phyloP scores from a whole-genome alignment of 2,113 vertebrate genomes.

The Ameiurus melas region DNA sequence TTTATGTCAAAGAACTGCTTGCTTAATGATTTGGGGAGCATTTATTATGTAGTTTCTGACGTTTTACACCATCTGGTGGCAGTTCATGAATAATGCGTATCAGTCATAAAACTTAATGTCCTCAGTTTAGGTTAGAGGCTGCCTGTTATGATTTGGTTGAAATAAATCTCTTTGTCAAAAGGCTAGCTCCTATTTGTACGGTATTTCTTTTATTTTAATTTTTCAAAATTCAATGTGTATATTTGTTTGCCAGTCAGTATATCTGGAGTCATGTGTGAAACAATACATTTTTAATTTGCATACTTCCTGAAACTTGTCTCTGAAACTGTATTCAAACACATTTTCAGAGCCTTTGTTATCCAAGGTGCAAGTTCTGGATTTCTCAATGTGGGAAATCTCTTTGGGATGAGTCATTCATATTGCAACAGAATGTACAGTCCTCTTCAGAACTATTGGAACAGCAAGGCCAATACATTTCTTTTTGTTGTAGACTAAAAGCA shows the following conservation, averaged over 20 bases:
- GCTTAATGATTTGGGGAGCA: background rate
- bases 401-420: background rate
- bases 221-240: background rate
- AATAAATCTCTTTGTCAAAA: background rate
- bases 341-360: background rate
- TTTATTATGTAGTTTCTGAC: background rate
- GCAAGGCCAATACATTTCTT: too few species aligned
- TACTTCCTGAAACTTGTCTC: background rate
- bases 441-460: too few species aligned
- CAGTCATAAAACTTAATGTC: background rate
- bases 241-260: background rate
- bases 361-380: background rate
- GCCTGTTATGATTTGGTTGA: background rate
- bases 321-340: background rate
- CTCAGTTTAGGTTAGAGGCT: background rate
- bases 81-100: background rate
- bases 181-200: background rate
- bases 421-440: background rate
- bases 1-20: background rate
- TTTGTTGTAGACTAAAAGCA: too few species aligned
- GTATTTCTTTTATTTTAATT: too few species aligned
- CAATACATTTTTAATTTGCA: background rate
- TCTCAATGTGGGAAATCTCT: background rate
- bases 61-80: slow-evolving; percentile 22
- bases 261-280: background rate